These are phyloP conservation scores for Nylanderia fulva DNA, from an alignment of 1,140 invertebrate species.

Conservation along the genomic window DNA sequence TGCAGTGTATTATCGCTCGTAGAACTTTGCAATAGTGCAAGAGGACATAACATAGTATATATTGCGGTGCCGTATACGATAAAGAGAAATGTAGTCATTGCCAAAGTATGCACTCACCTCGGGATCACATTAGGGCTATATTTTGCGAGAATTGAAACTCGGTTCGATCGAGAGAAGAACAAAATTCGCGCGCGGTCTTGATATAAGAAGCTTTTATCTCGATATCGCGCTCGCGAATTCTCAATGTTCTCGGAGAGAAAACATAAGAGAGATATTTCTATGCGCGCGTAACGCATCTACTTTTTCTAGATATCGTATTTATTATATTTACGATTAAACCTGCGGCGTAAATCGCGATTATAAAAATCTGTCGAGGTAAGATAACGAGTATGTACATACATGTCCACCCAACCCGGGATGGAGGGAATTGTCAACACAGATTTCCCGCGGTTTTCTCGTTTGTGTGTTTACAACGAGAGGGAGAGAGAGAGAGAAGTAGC, in stretches of 20 bases:
- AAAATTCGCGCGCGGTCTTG: neutral
- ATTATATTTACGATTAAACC: neutral
- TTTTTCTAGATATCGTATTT: neutral
- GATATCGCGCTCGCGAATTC: neutral
- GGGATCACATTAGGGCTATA: neutral
- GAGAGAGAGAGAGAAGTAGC: too few species aligned
- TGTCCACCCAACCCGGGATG: neutral
- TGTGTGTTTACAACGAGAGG: neutral
- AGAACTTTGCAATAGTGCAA: neutral
- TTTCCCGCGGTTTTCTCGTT: neutral
- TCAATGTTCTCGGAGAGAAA: neutral
- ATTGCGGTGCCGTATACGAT: slow-evolving; percentile 13
- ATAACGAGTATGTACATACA: too few species aligned
- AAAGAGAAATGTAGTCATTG: slow-evolving; percentile 43
- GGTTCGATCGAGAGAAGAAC: neutral
- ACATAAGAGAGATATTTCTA: neutral
- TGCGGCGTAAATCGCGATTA: neutral
- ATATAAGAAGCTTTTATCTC: neutral
- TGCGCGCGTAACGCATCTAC: neutral
- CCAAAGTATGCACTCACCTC: slow-evolving; percentile 10
- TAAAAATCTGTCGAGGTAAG: too few species aligned
- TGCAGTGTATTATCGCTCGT: slow-evolving; percentile 1
- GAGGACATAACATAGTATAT: neutral
- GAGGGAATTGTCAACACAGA: neutral
- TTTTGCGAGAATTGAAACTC: slow-evolving; percentile 1